Evolutionary conservation across 92 coral and sea anemone genomes (phyloP), one percentile per base, ranked within the genome.

Genomic region (Palythoa grandis): DNA sequence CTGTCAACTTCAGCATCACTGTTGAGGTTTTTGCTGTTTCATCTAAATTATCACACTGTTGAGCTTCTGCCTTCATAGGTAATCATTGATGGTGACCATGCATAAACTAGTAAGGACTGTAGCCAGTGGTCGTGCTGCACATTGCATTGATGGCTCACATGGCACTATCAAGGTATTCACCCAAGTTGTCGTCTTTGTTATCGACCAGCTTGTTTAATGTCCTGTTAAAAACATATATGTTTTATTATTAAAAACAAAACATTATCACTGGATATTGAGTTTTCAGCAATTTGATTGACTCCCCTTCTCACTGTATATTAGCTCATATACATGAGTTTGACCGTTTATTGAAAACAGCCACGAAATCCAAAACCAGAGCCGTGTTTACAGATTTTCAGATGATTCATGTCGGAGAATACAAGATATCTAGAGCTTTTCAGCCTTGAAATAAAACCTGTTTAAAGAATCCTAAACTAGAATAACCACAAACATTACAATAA

Each of bases 81-180:
- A 93, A 67, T 29, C 87, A 72, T 15, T 92, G 92, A 38, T 91
- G 76, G 40, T 93, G 48, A 17, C 96, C 92, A 58, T 74, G 92
- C 91, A 91, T 91, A 4, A 93, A 14, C 29, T 77, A 93, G 65
- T 88, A 93, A 1, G 96, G 92, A 35, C 91, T 93, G 87, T 77
- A 93, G 56, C 88, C 88, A 6, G 94, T 93, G 37, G 92, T 91
- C 24, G 89, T 88, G 24, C 91, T 86, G 14, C 25, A 38, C 70
- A 88, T 93, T 5, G 94, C 83, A 67, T 91, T 93, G 5, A 89
- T 82, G 29, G 93, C 88, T 76, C 90, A 91, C 5, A 91, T 35
- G 63, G 93, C 90, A 22, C 93, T 89, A 53, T 93, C 94, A 0
- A 76, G 52, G 87, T 93, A 87, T 19, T 91, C 89, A 29, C 91